Base-by-base conservation (phyloP, 2,113 vertebrate genomes). In the Castor canadensis region DNA sequence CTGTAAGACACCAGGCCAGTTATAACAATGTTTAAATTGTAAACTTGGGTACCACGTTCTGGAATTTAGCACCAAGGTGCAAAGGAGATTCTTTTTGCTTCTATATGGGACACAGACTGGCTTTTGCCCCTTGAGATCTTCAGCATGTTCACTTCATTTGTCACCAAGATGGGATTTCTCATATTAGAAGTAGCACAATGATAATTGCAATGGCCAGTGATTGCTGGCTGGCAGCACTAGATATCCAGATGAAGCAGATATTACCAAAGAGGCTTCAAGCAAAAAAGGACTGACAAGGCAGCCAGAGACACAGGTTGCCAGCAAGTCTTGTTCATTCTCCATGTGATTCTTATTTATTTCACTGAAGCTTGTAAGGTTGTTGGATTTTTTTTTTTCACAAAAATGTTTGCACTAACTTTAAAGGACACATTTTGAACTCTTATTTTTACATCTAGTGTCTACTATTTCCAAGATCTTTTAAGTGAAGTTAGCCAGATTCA, bases 371-470 rank as follows among this genome's bases (percentile, higher is more conserved):
- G 40, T 5, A 10, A 8, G 3, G 22, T 2, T 60, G 47, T 93
- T 26, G 28, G 64, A 66, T 73, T 66, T 11, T 40, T 45, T 20
- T n/a, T n/a, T n/a, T n/a, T n/a, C n/a, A 8, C 22, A 52, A 84
- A 81, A 73, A n/a, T 4, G n/a, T 32, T 60, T 62, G 56, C 26
- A 32, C 10, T 66, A 20, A 47, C 82, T 94, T 92, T 54, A 95
- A 9, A 66, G 32, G 40, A 64, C 40, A 73, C 1, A 26, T 58
- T 84, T 43, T 62, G 49, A 92, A 58, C 38, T 47, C 77, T 89
- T 20, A 30, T 19, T 11, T 81, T 89, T 40, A 52, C 1, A 91
- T 38, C 9, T 24, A 30, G 35, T 38, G 43, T 75, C 3, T 75
- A 5, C 72, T 24, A 35, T 40, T 67, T 72, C n/a, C 35, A 62